Conservation (phyloP, 2,797 vertebrate genomes). For the Pseudopleuronectes americanus region DNA sequence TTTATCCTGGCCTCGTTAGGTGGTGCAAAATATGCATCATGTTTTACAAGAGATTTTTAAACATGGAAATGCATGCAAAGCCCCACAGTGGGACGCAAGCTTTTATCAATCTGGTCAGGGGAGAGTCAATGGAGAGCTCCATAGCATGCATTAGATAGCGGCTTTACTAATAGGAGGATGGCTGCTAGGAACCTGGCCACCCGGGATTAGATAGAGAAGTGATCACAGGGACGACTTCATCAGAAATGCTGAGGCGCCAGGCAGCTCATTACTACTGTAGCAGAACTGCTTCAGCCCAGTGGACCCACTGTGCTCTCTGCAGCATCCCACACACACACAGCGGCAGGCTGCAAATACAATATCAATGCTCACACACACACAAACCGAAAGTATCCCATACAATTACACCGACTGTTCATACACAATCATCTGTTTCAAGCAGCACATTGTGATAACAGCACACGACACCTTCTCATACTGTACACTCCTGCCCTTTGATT, state of each 20-base stretch:
- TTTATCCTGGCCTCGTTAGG: conserved; percentile 66
- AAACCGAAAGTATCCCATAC: background rate
- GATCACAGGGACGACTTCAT: conserved; percentile 81
- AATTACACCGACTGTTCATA: conserved; percentile 36
- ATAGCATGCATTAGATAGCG: conserved; percentile 54
- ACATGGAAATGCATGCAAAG: conserved; percentile 73
- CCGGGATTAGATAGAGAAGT: conserved; percentile 78
- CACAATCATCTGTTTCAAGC: conserved; percentile 17
- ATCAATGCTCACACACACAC: conserved; percentile 27
- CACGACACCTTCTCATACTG: background rate
- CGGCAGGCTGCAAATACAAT: conserved; percentile 22
- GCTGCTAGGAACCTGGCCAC: conserved; percentile 69
- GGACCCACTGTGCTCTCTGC: conserved; percentile 49
- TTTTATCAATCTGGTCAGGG: conserved; percentile 71
- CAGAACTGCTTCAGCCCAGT: conserved; percentile 55
- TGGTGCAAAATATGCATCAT: conserved; percentile 55
- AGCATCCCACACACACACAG: conserved; percentile 38
- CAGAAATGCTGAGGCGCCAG: conserved; percentile 76
- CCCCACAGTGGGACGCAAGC: conserved; percentile 38
- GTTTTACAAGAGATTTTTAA: conserved; percentile 72
- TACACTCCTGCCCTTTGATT: background rate
- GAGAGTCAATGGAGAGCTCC: conserved; percentile 73
- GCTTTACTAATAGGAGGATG: conserved; percentile 71
- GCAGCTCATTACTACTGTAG: conserved; percentile 76
- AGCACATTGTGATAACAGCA: background rate